Base-by-base conservation (phyloP, 2,113 vertebrate genomes). In the Menura novaehollandiae region DNA sequence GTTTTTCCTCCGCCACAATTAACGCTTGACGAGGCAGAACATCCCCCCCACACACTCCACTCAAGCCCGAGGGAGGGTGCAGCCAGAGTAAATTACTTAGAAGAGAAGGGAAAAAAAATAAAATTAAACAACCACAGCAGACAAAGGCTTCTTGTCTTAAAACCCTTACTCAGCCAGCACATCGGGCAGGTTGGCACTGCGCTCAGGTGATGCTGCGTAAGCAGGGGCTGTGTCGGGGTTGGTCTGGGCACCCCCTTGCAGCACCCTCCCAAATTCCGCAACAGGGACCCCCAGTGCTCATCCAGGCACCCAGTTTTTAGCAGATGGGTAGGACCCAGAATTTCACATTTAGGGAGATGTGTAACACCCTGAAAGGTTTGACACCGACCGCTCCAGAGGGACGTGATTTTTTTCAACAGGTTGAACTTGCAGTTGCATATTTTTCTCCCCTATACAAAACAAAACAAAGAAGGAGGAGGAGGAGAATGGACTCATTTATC, bases 1-100 rank as follows among this genome's bases (percentile, higher is more conserved):
- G 98, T 98, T 98, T 98, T 98, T 62, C 41, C 71, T 86, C 35
- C 0, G 0, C 53, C 23, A 23, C 46, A 32, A 55, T 89, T 93
- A 93, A 83, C 0, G 3, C 85, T 22, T 58, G 56, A 88, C 2
- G 11, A 84, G 71, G 88, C 63, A 55, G 82, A 92, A 85, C 93
- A 69, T 26, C 30, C 17, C 10, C 12, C 18, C 10, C 16, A 2
- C 19, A 10, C 0, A 6, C 60, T 35, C 60, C 77, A 78, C 52
- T 55, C 3, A 1, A 17, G 74, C 78, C 58, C 1, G 0, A 55
- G 55, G 46, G 43, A 75, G 13, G 1, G 69, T 1, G 0, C 77
- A 89, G 93, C 35, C 77, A 88, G 81, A 77, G 59, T 24, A 49
- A 95, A 89, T 88, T 49, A 67, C 60, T 93, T 67, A 53, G 64